These are phyloP conservation scores for Syrphus vitripennis DNA, from an alignment of 2,888 invertebrate genomes.

Conservation along the genomic window DNA sequence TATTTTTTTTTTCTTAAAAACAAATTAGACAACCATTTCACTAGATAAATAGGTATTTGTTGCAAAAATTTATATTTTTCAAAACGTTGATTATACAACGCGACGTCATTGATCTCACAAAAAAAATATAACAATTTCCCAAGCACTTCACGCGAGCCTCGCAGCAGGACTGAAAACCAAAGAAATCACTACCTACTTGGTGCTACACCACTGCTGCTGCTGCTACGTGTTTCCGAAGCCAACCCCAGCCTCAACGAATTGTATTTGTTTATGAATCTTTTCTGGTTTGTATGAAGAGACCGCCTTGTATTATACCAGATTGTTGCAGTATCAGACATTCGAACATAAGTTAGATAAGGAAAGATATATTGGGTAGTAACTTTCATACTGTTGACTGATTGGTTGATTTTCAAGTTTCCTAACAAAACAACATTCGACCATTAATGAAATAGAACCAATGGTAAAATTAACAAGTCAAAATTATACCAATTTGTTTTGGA, in stretches of 20 bases:
- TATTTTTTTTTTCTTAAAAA: not conserved
- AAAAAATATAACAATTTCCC: conserved; percentile 66
- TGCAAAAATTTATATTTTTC: not conserved
- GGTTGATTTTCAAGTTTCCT: not conserved
- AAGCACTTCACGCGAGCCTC: conserved; percentile 80
- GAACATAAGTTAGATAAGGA: not conserved
- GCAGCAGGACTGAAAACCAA: conserved; percentile 81
- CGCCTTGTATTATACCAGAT: not conserved
- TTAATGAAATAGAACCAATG: not conserved
- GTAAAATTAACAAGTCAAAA: not conserved
- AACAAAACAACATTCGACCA: not conserved
- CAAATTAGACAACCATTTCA: not conserved
- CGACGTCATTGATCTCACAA: conserved; percentile 10
- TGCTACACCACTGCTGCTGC: too few species aligned
- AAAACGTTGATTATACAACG: not conserved
- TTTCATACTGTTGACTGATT: not conserved
- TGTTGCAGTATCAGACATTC: not conserved
- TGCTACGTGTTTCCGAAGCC: conserved; percentile 71
- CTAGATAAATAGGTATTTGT: not conserved
- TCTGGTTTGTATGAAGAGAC: not conserved
- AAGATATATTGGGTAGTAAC: not conserved
- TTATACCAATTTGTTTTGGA: not conserved
- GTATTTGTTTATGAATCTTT: conserved; percentile 40
- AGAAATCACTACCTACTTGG: conserved; percentile 74
- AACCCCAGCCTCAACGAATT: conserved; percentile 67